Conservation (phyloP, 2,113 vertebrate species). For the Scomber japonicus region DNA sequence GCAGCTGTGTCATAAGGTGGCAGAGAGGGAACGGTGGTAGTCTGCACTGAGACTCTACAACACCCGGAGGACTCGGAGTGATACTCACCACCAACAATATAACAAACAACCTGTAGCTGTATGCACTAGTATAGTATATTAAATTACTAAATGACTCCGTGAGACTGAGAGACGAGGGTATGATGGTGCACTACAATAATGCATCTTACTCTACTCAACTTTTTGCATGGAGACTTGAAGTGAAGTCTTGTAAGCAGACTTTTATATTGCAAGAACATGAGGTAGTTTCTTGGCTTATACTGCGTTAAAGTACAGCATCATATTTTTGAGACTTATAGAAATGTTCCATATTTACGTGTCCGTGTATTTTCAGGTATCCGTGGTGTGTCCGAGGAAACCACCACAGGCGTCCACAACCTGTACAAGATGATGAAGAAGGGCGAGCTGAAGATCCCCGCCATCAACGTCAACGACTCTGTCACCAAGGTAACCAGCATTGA, state of each 20-base stretch:
- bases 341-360: not conserved
- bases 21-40: constrained; percentile 23
- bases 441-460: constrained; percentile 93
- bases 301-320: too few species aligned
- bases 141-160: too few species aligned
- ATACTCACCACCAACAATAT: not conserved
- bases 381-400: constrained; percentile 97
- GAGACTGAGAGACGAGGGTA: too few species aligned
- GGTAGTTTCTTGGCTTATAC: too few species aligned
- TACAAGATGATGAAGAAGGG: constrained; percentile 96
- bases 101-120: not conserved
- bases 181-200: too few species aligned
- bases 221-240: too few species aligned
- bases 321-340: too few species aligned
- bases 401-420: constrained; percentile 97
- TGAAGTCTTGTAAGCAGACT: too few species aligned
- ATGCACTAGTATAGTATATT: too few species aligned
- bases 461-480: constrained; percentile 98
- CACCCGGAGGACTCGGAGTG: not conserved
- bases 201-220: too few species aligned
- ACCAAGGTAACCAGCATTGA: constrained; percentile 89
- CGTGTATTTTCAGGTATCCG: constrained; percentile 86
- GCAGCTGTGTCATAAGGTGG: constrained; percentile 24
- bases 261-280: too few species aligned
- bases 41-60: constrained; percentile 8